Evolutionary conservation across 2,888 invertebrate genomes (phyloP).

Genomic region (Yponomeuta cagnagella): DNA sequence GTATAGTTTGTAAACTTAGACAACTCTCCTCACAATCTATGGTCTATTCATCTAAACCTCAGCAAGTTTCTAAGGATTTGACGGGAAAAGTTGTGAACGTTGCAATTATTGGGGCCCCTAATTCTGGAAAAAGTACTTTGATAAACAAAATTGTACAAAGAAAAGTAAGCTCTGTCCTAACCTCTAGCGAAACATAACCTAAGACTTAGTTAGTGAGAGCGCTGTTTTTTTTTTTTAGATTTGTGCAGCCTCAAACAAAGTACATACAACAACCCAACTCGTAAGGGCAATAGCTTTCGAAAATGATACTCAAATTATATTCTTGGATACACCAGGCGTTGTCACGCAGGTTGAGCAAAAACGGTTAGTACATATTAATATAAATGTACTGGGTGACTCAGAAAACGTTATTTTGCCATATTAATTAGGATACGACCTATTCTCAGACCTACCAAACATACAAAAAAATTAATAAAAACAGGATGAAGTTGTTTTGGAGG

Average conservation of each 20-base stretch:
- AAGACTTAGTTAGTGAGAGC: slow-evolving; percentile 7
- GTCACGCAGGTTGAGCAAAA: slow-evolving; percentile 81
- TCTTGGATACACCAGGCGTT: slow-evolving; percentile 95
- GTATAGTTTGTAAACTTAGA: neutral
- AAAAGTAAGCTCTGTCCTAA: slow-evolving; percentile 71
- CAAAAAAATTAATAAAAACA: too few species aligned
- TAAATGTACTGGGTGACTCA: too few species aligned
- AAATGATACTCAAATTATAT: slow-evolving; percentile 89
- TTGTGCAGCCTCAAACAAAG: slow-evolving; percentile 92
- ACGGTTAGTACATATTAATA: slow-evolving; percentile 64
- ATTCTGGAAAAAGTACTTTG: slow-evolving; percentile 96
- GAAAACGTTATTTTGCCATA: too few species aligned
- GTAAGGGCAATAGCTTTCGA: slow-evolving; percentile 83
- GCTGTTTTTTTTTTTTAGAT: slow-evolving; percentile 74
- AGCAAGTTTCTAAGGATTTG: slow-evolving; percentile 35
- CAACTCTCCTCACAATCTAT: slow-evolving; percentile 26
- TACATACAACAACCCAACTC: slow-evolving; percentile 90
- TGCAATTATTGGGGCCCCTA: slow-evolving; percentile 94
- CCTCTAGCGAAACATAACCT: neutral
- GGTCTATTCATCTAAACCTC: slow-evolving; percentile 53
- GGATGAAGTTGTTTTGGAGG: too few species aligned
- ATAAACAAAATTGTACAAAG: slow-evolving; percentile 90
- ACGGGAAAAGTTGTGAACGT: slow-evolving; percentile 77
- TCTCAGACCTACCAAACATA: too few species aligned
- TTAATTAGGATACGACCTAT: too few species aligned